phyloP scores from a whole-genome alignment of 2,888 invertebrate species.

The Petrolisthes cinctipes region DNA sequence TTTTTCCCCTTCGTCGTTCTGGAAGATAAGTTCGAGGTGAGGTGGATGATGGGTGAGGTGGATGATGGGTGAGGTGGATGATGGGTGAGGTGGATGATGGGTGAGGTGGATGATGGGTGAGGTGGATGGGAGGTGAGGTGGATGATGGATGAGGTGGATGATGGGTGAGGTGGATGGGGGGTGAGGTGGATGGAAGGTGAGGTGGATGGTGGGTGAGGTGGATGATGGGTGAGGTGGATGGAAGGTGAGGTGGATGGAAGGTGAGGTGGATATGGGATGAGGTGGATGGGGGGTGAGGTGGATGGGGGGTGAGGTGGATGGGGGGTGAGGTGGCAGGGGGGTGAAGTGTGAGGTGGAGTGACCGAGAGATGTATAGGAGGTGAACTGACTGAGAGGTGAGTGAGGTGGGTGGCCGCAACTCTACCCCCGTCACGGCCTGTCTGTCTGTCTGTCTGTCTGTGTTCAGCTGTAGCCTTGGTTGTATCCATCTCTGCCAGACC shows the following conservation, averaged over 20 bases:
- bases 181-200: background rate
- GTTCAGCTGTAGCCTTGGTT: no score
- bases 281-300: background rate
- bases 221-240: background rate
- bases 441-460: no score
- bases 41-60: background rate
- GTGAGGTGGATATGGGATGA: background rate
- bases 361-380: background rate
- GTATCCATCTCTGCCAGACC: no score
- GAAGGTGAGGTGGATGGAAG: background rate
- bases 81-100: background rate
- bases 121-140: background rate
- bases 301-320: background rate
- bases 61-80: background rate
- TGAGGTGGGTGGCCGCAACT: no score
- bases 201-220: background rate
- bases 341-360: background rate
- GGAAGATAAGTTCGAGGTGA: background rate
- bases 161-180: background rate
- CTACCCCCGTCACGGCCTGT: no score
- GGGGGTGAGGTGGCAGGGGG: background rate
- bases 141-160: background rate
- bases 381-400: background rate
- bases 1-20: no score
- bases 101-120: background rate